Conservation (phyloP, 2,113 vertebrate genomes). For the Xiphorhynchus elegans region DNA sequence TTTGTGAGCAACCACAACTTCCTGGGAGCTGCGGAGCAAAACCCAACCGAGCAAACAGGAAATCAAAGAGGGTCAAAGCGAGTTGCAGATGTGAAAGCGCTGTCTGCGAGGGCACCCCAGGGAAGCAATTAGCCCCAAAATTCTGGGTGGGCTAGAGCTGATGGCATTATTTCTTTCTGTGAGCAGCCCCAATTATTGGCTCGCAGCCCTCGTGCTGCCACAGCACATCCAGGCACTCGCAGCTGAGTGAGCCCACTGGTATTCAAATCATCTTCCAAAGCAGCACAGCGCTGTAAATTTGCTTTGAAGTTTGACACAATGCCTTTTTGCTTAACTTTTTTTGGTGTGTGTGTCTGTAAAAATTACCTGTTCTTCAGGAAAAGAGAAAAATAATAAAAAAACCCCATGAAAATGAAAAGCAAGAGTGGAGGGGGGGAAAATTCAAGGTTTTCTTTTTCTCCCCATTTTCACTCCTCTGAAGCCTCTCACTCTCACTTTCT, state of each 20-base stretch:
- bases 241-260: background rate
- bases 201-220: background rate
- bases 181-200: background rate
- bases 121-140: conserved; percentile 15
- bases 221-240: background rate
- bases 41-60: background rate
- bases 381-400: background rate
- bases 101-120: conserved; percentile 11
- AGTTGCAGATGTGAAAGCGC: background rate
- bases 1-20: background rate
- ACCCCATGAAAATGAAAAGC: background rate
- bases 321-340: background rate
- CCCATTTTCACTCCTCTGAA: background rate
- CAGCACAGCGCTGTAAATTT: background rate
- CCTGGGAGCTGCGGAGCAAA: background rate
- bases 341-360: background rate
- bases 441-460: background rate
- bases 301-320: background rate
- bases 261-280: background rate
- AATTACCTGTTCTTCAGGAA: background rate
- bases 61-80: conserved; percentile 14
- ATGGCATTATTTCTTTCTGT: background rate
- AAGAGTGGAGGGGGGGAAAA: background rate
- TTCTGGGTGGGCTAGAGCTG: background rate
- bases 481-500: background rate